phyloP scores from a whole-genome alignment of 37 sponge, comb jelly and placozoan genomes.

The Cladorhizidae sp. region DNA sequence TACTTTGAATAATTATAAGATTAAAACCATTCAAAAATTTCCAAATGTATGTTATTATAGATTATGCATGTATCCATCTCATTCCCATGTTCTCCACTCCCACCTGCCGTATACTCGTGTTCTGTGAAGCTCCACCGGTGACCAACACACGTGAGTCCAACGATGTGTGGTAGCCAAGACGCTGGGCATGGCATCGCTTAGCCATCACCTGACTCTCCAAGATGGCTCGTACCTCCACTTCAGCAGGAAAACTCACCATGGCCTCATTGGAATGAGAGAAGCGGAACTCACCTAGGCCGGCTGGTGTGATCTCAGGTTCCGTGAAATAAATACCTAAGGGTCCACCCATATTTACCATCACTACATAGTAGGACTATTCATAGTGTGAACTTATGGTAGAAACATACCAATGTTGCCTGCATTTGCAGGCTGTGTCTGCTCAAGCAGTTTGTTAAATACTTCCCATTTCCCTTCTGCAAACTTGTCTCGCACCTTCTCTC shows the following conservation, averaged over 20 bases:
- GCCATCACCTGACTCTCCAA: conserved; percentile 93
- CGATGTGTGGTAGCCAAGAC: conserved; percentile 76
- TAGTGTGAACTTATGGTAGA: background rate
- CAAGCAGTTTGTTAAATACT: conserved; percentile 71
- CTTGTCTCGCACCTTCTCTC: conserved; percentile 68
- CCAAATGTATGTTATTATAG: background rate
- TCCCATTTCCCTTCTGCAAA: conserved; percentile 70
- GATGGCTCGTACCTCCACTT: conserved; percentile 77
- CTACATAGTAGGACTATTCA: too few relatives aligned
- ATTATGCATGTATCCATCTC: background rate
- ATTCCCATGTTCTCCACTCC: background rate
- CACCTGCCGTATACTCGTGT: conserved; percentile 78
- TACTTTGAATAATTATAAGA: too few relatives aligned
- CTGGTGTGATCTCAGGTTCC: conserved; percentile 89
- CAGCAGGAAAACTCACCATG: conserved; percentile 48
- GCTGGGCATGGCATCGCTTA: conserved; percentile 76
- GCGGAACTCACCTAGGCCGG: conserved; percentile 49
- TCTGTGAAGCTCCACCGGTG: conserved; percentile 92
- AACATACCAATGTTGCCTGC: conserved; percentile 76
- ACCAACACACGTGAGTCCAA: conserved; percentile 75
- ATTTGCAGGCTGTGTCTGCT: conserved; percentile 79
- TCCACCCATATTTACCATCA: background rate
- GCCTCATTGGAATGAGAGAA: conserved; percentile 21
- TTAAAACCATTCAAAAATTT: too few relatives aligned
- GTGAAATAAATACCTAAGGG: conserved; percentile 74